Percentiles rank a stretch among this genome's conserved stretches.
phyloP scores from a whole-genome alignment of 2,113 vertebrate genomes.

The Phoenicopterus ruber region DNA sequence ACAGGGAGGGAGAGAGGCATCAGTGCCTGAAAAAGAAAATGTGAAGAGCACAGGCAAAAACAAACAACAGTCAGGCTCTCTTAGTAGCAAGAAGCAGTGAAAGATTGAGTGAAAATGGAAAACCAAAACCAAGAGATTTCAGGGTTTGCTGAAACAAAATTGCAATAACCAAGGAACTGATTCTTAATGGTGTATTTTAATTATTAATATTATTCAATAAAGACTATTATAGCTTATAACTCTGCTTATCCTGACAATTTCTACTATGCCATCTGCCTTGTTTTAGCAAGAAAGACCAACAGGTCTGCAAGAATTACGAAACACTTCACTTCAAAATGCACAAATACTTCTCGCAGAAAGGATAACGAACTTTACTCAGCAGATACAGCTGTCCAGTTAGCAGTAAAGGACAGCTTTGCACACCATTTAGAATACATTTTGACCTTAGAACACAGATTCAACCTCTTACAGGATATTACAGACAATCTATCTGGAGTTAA shows the following conservation, averaged over 20 bases:
- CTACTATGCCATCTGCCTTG: not conserved
- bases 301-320: not conserved
- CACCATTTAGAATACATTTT: not conserved
- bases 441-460: not conserved
- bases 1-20: slow-evolving; percentile 35
- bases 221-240: not conserved
- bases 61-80: not conserved
- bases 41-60: not conserved
- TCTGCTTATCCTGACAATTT: not conserved
- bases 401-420: not conserved
- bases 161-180: not conserved
- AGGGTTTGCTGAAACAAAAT: not conserved
- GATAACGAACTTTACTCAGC: not conserved
- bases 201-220: not conserved
- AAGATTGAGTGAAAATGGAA: not conserved
- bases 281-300: not conserved
- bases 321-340: not conserved
- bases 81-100: not conserved
- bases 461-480: not conserved
- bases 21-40: slow-evolving; percentile 51
- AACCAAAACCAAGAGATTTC: not conserved
- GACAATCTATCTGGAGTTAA: not conserved
- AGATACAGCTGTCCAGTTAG: not conserved
- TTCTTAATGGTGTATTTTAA: not conserved
- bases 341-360: not conserved